Evolutionary conservation across 2,797 vertebrate genomes (phyloP).

Genomic region (Eulemur coronatus): DNA sequence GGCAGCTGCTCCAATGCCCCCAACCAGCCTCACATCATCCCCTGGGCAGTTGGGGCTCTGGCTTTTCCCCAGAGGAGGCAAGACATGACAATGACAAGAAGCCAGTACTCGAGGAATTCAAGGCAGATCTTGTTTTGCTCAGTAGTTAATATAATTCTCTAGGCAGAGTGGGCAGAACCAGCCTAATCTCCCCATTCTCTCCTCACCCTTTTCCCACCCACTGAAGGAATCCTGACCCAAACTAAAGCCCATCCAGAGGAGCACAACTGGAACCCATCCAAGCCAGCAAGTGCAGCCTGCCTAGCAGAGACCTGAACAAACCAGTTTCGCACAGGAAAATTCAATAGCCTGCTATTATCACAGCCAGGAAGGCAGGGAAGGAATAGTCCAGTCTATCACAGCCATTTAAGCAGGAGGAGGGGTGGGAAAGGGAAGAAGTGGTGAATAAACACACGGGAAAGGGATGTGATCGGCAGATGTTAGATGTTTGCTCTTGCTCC

Average conservation of each 20-base stretch:
- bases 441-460: neutral
- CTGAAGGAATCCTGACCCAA: neutral
- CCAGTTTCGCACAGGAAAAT: constrained; percentile 7
- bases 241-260: neutral
- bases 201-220: neutral
- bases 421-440: neutral
- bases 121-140: neutral
- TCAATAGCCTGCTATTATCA: neutral
- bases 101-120: neutral
- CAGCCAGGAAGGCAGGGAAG: neutral
- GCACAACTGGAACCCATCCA: constrained; percentile 33
- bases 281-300: neutral
- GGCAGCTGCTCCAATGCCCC: neutral
- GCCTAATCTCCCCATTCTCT: neutral
- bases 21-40: neutral
- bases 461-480: neutral
- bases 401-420: neutral
- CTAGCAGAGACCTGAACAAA: neutral
- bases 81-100: neutral
- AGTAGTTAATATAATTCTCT: neutral
- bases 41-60: neutral
- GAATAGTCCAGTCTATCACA: neutral
- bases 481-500: neutral
- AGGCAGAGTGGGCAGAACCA: neutral
- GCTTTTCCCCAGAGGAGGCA: neutral